phyloP scores from a whole-genome alignment of 2,888 invertebrate genomes.

The Pollenia griseotomentosa region DNA sequence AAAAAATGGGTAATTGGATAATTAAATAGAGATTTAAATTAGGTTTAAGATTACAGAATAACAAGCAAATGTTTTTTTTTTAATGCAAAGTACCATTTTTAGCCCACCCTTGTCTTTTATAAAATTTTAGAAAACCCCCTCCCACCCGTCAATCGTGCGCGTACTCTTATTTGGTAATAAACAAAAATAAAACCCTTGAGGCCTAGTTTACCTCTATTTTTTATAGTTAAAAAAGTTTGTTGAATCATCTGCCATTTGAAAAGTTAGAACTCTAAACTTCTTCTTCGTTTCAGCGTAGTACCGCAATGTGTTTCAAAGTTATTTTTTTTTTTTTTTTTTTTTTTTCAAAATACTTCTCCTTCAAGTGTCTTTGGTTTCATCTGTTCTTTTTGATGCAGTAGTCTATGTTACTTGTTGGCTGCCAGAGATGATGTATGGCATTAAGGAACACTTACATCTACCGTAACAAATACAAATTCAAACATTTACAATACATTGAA shows the following conservation, averaged over 20 bases:
- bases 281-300: constrained; percentile 31
- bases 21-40: too few relatives aligned
- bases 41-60: too few relatives aligned
- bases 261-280: constrained; percentile 38
- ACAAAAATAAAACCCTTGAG: neutral
- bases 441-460: neutral
- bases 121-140: too few relatives aligned
- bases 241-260: constrained; percentile 49
- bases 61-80: too few relatives aligned
- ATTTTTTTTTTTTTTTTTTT: too few relatives aligned
- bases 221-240: constrained; percentile 54
- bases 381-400: constrained; percentile 29
- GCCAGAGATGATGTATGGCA: constrained; percentile 44
- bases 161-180: too few relatives aligned
- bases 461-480: neutral
- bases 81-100: too few relatives aligned
- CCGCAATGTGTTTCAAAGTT: constrained; percentile 69
- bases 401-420: constrained; percentile 34
- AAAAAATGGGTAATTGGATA: too few relatives aligned
- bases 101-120: too few relatives aligned
- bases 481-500: neutral
- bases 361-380: constrained; percentile 64
- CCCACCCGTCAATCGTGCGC: too few relatives aligned
- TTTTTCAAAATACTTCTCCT: constrained; percentile 68
- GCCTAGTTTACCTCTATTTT: constrained; percentile 35